These are phyloP conservation scores for Auanema freiburgensis DNA, from an alignment of 2,888 invertebrate genomes.

Conservation along the genomic window DNA sequence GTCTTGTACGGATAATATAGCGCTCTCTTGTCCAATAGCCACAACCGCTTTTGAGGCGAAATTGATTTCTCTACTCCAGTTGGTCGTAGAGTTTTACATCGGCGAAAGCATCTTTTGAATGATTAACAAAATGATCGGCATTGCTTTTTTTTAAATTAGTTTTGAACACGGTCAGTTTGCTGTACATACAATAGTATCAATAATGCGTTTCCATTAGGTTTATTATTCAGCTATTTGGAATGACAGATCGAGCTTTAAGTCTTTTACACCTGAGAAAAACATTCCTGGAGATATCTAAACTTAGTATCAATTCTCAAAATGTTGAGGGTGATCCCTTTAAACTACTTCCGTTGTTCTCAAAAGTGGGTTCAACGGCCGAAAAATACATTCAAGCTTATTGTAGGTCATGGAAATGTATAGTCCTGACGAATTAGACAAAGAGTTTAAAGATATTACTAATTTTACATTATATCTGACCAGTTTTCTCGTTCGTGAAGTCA, in stretches of 20 bases:
- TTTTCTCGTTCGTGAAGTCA: conserved; percentile 70
- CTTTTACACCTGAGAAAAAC: conserved; percentile 93
- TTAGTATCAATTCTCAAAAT: conserved; percentile 68
- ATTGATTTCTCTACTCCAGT: too few species aligned
- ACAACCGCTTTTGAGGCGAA: too few species aligned
- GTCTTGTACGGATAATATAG: too few species aligned
- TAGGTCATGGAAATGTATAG: conserved; percentile 59
- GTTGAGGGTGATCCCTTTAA: conserved; percentile 86
- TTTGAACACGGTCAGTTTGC: too few species aligned
- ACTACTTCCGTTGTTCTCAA: conserved; percentile 89
- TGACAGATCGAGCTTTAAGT: conserved; percentile 74
- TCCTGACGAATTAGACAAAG: conserved; percentile 83
- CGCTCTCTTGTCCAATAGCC: too few species aligned
- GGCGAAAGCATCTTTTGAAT: too few species aligned
- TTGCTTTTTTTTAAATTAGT: too few species aligned
- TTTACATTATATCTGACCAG: conserved; percentile 42
- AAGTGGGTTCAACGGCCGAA: conserved; percentile 32
- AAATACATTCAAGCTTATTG: background rate
- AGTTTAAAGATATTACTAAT: conserved; percentile 91
- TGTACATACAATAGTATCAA: background rate
- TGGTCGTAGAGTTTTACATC: too few species aligned
- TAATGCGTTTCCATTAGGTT: conserved; percentile 1
- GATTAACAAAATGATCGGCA: too few species aligned
- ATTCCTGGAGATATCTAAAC: conserved; percentile 87
- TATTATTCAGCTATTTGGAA: background rate